Base-by-base conservation (phyloP, 2,797 vertebrate genomes). In the Notolepis coatsorum region DNA sequence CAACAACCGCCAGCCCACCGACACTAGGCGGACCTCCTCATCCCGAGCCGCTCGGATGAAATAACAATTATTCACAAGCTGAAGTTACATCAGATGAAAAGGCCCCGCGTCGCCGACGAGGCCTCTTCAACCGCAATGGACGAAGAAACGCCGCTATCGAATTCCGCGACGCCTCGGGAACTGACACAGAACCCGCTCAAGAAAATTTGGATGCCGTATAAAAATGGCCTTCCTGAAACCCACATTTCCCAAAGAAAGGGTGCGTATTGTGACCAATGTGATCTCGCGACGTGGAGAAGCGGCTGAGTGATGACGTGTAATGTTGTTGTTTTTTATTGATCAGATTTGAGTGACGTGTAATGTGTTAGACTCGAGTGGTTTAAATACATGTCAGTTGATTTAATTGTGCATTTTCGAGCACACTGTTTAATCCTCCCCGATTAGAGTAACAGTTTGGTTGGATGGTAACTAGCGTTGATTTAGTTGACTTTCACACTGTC, bases 131-230 rank as follows among this genome's bases (percentile, higher is more conserved):
- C 31, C 12, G 3, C 55, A 25, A 85, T 86, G 85, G 88, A 90
- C 71, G 80, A 89, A 48, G 55, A 48, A 27, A 3, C 64, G 0
- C 73, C 79, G 53, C n/a, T n/a, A n/a, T 63, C 88, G 23, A 77
- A 51, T 0, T 64, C 65, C 39, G 77, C 87, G 35, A 84, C 85
- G 18, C 93, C 93, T 12, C 88, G 94, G 47, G 96, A 97, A 55
- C 88, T 97, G 46, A 97, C 96, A 3, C 96, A 97, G 59, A 97
- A 97, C 76, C 96, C 96, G 0, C 85, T 97, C 20, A 96, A 96
- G 88, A 97, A 97, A 84, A 97, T 96, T 61, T 97, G 96, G 96
- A 93, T 96, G 88, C 96, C 96, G 2, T 96, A 82, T 68, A 95
- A 94, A 89, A 96, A 97, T 68, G 96, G 95, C 75, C 93, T 92